A percentile compares a stretch with the other conserved stretches of the same genome.
Conservation (phyloP, 1,140 invertebrate species). For the Triops longicaudatus region DNA sequence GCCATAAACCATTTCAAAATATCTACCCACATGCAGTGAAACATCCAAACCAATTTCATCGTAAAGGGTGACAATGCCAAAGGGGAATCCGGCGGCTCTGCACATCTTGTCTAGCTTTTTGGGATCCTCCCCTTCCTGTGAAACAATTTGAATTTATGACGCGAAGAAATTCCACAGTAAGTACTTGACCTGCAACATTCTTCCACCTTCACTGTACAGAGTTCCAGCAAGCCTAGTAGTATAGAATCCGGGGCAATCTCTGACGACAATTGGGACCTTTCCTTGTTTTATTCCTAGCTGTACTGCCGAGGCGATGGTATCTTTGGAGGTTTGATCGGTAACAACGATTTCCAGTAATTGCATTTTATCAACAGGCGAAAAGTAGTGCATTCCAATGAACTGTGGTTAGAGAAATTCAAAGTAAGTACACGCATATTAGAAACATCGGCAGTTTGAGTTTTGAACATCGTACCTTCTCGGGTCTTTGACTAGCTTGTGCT, state of each 20-base stretch:
- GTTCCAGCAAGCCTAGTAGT: conserved; percentile 7
- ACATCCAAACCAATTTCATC: conserved; percentile 3
- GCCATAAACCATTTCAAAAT: background rate
- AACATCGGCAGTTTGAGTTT: too few species aligned
- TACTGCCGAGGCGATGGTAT: background rate
- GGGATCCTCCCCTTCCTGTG: background rate
- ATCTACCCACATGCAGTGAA: background rate
- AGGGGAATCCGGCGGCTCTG: background rate
- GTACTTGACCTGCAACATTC: background rate
- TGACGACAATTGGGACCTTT: conserved; percentile 13
- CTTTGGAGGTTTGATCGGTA: background rate
- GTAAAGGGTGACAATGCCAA: background rate
- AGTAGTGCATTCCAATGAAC: conserved; percentile 21
- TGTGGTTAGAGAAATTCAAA: too few species aligned
- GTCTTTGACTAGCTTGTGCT: background rate
- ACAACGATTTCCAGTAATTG: conserved; percentile 15
- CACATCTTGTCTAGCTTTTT: background rate
- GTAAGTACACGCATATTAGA: too few species aligned
- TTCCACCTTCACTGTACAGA: conserved; percentile 17
- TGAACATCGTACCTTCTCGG: background rate
- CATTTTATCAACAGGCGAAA: conserved; percentile 22
- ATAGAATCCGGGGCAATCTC: conserved; percentile 18
- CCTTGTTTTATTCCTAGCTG: background rate
- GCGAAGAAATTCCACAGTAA: background rate
- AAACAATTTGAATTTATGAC: background rate